Base-by-base conservation (phyloP, 2,113 vertebrate species). In the Deroptyus accipitrinus region DNA sequence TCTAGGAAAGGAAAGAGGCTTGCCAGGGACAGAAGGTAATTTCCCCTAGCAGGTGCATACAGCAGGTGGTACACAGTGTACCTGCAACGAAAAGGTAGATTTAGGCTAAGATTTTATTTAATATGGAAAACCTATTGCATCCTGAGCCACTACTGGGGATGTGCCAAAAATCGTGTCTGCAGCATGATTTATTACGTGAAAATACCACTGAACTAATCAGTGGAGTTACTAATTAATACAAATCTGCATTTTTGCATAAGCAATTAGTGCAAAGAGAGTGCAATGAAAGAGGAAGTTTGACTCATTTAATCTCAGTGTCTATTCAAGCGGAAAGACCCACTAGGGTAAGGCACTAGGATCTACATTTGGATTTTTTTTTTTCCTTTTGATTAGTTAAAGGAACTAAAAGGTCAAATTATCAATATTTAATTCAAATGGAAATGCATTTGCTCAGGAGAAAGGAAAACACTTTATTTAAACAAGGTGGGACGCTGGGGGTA, bases 211-310 rank as follows among this genome's bases (percentile, higher is more conserved):
- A 98, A 98, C 98, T 99, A 98, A 99, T 99, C 98, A 99, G 98
- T 95, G 96, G 98, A 98, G 98, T 98, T 98, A 98, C 98, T 98
- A 99, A 99, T 99, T 99, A 99, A 98, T 99, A 98, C 97, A 98
- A 98, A 99, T 99, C 98, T 99, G 98, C 98, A 99, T 99, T 98
- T 98, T 98, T 99, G 98, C 98, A 98, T 98, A 98, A 98, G 98
- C 98, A 99, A 99, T 99, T 98, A 99, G 97, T 97, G 97, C 97
- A 97, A 98, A 97, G 98, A 98, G 97, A 97, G 96, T 97, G 98
- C 98, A 98, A 96, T 97, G 97, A 98, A 98, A 98, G 97, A 98
- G 98, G 98, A 98, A 98, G 98, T 98, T 98, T 95, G 95, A 98
- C 96, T 98, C 97, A 97, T 98, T 98, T 98, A 98, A 98, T 98